These are phyloP conservation scores for Laupala kohalensis DNA, from an alignment of 1,140 invertebrate species.

Conservation along the genomic window DNA sequence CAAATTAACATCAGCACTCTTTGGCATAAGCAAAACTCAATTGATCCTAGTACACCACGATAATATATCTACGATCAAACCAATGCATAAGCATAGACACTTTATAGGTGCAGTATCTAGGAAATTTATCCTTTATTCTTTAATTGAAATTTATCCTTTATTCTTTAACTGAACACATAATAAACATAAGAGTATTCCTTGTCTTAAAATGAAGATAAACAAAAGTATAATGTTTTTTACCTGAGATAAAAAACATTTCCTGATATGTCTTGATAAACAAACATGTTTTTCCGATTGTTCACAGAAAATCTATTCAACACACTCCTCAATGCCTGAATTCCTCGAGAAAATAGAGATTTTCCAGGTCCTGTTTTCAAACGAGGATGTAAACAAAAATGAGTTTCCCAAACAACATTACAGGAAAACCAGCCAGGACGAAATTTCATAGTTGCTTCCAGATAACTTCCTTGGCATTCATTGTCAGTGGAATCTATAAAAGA, in stretches of 20 bases:
- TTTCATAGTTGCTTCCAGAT: constrained; percentile 34
- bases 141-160: too few relatives aligned
- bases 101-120: too few relatives aligned
- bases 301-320: constrained; percentile 61
- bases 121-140: too few relatives aligned
- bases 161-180: too few relatives aligned
- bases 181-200: too few relatives aligned
- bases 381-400: constrained; percentile 55
- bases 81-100: too few relatives aligned
- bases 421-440: constrained; percentile 53
- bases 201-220: too few relatives aligned
- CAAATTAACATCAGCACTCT: too few relatives aligned
- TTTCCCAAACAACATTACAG: constrained; percentile 60
- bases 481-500: not conserved
- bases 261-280: constrained; percentile 56
- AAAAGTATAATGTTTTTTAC: constrained; percentile 12
- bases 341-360: constrained; percentile 42
- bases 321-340: constrained; percentile 47
- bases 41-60: too few relatives aligned
- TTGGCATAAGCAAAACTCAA: too few relatives aligned
- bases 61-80: too few relatives aligned
- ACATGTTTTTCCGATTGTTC: constrained; percentile 66
- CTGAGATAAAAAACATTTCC: constrained; percentile 58
- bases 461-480: constrained; percentile 14
- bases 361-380: constrained; percentile 51